These are phyloP conservation scores for Crypturellus tataupa DNA, from an alignment of 2,797 vertebrate species.

Conservation along the genomic window DNA sequence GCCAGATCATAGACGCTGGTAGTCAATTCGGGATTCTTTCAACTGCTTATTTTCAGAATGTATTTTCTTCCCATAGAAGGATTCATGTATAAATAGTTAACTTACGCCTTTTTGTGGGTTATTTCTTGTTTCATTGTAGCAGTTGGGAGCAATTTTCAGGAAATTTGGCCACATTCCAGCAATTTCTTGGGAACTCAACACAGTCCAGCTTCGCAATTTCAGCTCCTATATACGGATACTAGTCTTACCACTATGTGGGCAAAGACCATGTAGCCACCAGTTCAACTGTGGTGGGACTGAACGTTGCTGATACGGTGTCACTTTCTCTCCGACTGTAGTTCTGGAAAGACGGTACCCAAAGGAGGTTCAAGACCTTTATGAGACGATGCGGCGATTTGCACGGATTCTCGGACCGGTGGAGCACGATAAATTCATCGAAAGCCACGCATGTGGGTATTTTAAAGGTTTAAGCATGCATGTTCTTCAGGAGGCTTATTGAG, in stretches of 20 bases:
- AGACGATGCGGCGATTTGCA: slow-evolving; percentile 94
- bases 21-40: accelerated
- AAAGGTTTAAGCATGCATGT: not conserved
- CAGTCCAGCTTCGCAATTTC: too few relatives aligned
- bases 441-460: slow-evolving; percentile 90
- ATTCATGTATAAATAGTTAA: not conserved
- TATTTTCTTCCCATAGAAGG: not conserved
- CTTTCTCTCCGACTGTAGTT: slow-evolving; percentile 73
- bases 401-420: slow-evolving; percentile 92
- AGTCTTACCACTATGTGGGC: not conserved
- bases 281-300: not conserved
- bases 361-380: slow-evolving; percentile 95
- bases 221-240: not conserved
- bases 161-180: not conserved
- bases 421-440: slow-evolving; percentile 98
- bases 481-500: not conserved
- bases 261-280: not conserved
- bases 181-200: not conserved
- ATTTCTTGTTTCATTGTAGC: not conserved
- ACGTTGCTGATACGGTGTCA: not conserved
- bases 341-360: slow-evolving; percentile 96
- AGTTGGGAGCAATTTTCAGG: not conserved
- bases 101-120: not conserved
- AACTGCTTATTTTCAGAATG: not conserved
- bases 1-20: accelerated